phyloP scores from a whole-genome alignment of 1,140 invertebrate species.

The Drosophila orosa region DNA sequence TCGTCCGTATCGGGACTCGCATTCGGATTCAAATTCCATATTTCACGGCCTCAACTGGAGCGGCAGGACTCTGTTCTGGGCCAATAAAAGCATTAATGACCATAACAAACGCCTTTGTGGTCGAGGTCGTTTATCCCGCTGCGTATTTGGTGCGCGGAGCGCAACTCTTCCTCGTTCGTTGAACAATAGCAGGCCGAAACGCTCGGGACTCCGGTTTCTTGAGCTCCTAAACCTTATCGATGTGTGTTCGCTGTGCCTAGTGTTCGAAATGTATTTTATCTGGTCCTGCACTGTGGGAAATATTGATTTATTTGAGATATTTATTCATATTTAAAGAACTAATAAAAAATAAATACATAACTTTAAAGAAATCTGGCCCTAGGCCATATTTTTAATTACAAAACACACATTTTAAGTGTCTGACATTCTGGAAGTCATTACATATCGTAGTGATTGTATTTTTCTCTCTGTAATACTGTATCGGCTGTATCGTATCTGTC shows the following conservation, averaged over 20 bases:
- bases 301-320: background rate
- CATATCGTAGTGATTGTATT: background rate
- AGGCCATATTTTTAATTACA: too few relatives aligned
- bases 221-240: conserved; percentile 39
- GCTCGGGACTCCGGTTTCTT: conserved; percentile 11
- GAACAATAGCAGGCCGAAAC: conserved; percentile 15
- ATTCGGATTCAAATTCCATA: conserved; percentile 68
- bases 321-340: background rate
- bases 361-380: too few relatives aligned
- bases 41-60: conserved; percentile 77
- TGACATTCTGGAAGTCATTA: background rate
- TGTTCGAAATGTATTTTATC: conserved; percentile 1
- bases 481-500: conserved; percentile 5
- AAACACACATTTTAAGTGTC: background rate
- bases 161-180: conserved; percentile 50
- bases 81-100: conserved; percentile 81
- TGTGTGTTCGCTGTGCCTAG: conserved; percentile 23
- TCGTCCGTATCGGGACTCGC: conserved; percentile 30
- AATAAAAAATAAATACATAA: too few relatives aligned
- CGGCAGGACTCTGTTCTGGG: conserved; percentile 62
- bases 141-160: conserved; percentile 71
- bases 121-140: conserved; percentile 72
- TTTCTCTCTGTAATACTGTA: conserved; percentile 4
- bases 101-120: conserved; percentile 79
- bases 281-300: background rate